phyloP scores from a whole-genome alignment of 2,888 invertebrate species.

The Pediacus dermestoides region DNA sequence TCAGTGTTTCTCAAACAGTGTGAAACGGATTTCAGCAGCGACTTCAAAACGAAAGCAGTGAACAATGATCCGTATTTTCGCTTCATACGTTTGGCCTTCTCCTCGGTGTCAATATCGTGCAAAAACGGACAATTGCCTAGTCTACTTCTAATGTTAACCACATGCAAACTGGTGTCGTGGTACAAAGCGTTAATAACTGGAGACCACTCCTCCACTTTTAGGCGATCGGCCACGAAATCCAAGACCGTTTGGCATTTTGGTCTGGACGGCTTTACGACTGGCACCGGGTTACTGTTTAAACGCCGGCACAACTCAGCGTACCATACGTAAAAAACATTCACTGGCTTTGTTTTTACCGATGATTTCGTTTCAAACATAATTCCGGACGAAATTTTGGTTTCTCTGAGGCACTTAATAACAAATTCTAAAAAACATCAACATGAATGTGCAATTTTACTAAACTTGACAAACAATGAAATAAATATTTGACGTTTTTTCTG shows the following conservation, averaged over 20 bases:
- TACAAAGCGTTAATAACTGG: constrained; percentile 70
- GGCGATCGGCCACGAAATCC: constrained; percentile 72
- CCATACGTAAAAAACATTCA: constrained; percentile 48
- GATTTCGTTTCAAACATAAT: constrained; percentile 32
- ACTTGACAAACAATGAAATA: constrained; percentile 21
- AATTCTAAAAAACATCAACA: too few relatives aligned
- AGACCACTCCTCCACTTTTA: constrained; percentile 73
- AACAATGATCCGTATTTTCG: constrained; percentile 51
- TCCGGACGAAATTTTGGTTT: constrained; percentile 20
- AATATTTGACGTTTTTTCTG: constrained; percentile 17
- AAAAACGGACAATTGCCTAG: constrained; percentile 41
- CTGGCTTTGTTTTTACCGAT: constrained; percentile 37
- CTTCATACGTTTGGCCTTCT: constrained; percentile 59
- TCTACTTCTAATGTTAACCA: constrained; percentile 63
- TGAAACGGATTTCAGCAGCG: constrained; percentile 62
- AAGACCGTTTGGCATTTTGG: constrained; percentile 44
- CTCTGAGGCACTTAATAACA: too few relatives aligned
- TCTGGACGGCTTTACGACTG: constrained; percentile 42
- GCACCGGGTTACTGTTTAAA: constrained; percentile 40
- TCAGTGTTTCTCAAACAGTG: constrained; percentile 62
- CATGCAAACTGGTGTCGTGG: constrained; percentile 67
- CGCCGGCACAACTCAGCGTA: constrained; percentile 48
- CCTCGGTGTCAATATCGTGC: constrained; percentile 54
- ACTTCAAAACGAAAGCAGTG: constrained; percentile 67
- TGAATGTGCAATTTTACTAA: constrained; percentile 18